phyloP scores from a whole-genome alignment of 2,797 vertebrate species.

The Pseudochaenichthys georgianus region DNA sequence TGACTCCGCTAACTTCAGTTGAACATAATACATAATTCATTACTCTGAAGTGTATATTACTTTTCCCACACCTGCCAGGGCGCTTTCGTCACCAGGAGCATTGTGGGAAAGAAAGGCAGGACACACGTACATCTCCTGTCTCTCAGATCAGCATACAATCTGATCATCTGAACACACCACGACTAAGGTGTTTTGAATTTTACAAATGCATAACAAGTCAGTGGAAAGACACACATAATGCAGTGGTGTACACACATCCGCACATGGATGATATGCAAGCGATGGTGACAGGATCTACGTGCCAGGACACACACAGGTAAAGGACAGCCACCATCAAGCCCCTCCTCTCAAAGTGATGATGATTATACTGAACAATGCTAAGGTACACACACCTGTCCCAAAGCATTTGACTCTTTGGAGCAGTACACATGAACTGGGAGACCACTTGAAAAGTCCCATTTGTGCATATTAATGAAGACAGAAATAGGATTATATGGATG shows the following conservation, averaged over 20 bases:
- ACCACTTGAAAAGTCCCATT: neutral
- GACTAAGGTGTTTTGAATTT: neutral
- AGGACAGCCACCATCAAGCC: conserved; percentile 6
- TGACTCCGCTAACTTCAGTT: conserved; percentile 29
- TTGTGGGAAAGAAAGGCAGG: neutral
- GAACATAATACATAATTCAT: conserved; percentile 43
- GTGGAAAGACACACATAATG: neutral
- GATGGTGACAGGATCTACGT: neutral
- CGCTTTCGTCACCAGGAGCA: conserved; percentile 8
- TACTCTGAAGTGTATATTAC: conserved; percentile 27
- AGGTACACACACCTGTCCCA: neutral
- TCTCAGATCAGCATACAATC: conserved; percentile 18
- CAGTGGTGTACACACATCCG: neutral
- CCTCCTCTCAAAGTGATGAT: neutral
- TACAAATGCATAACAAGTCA: neutral
- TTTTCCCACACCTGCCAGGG: neutral
- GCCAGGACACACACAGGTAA: neutral
- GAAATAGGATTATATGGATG: neutral
- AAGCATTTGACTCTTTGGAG: neutral
- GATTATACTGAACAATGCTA: neutral
- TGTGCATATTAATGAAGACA: neutral
- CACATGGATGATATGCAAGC: neutral
- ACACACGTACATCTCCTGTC: conserved; percentile 4
- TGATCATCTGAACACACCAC: conserved; percentile 8
- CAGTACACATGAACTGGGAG: neutral